Evolutionary conservation across 2,797 vertebrate species (phyloP).

Genomic region (Natrix natrix): DNA sequence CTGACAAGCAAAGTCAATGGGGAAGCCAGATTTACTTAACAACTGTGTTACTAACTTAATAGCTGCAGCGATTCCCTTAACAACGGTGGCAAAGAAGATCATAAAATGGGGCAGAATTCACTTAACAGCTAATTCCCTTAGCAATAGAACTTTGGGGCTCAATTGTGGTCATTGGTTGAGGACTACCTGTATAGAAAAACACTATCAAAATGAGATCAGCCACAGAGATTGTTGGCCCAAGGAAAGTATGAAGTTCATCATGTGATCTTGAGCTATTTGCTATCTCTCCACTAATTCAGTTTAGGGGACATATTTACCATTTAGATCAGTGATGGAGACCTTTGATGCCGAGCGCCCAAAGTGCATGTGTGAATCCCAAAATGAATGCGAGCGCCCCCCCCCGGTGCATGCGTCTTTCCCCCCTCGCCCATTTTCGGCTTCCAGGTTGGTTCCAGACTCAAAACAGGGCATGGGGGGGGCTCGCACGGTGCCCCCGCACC

Average conservation of each 20-base stretch:
- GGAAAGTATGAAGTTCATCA: not conserved
- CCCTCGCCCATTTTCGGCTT: no score
- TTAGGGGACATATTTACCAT: not conserved
- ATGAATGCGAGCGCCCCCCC: no score
- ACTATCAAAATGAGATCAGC: not conserved
- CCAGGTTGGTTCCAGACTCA: no score
- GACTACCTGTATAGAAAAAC: not conserved
- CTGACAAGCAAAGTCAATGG: not conserved
- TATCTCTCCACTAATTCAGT: not conserved
- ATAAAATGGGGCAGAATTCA: not conserved
- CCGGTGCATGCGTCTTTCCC: no score
- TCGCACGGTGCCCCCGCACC: no score
- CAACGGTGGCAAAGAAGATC: not conserved
- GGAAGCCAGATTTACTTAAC: not conserved
- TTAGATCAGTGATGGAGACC: no score
- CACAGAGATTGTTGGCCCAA: not conserved
- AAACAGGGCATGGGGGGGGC: no score
- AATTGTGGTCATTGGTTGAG: not conserved
- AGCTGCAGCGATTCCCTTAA: not conserved
- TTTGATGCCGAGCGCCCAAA: no score
- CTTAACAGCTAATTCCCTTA: not conserved
- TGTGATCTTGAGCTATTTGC: not conserved
- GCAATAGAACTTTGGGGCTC: not conserved
- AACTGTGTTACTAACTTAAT: not conserved
- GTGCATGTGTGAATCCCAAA: no score